phyloP scores from a whole-genome alignment of 2,888 invertebrate genomes.

The Pollenia labialis region DNA sequence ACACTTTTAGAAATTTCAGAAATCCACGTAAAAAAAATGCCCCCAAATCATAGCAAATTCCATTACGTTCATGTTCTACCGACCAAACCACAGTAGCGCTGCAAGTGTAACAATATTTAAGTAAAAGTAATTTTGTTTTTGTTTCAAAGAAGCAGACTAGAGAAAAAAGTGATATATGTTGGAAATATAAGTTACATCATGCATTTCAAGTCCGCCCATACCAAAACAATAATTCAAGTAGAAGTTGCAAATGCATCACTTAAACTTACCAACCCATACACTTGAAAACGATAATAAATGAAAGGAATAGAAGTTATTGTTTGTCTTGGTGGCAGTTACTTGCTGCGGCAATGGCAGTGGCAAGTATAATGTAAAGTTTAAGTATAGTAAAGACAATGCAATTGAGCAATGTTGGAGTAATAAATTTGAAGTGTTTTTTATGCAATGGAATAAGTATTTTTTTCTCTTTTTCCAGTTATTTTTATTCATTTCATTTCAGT shows the following conservation, averaged over 20 bases:
- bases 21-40: neutral
- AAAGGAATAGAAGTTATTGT: constrained; percentile 19
- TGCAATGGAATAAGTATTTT: constrained; percentile 28
- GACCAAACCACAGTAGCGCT: neutral
- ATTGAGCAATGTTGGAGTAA: constrained; percentile 54
- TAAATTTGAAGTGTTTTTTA: constrained; percentile 62
- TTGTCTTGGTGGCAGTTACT: constrained; percentile 7
- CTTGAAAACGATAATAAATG: neutral
- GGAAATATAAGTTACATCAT: constrained; percentile 31
- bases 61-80: neutral
- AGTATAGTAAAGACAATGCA: constrained; percentile 57
- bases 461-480: constrained; percentile 10
- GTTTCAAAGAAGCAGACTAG: neutral
- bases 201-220: constrained; percentile 33
- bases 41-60: neutral
- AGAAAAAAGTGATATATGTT: constrained; percentile 11
- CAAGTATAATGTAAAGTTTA: constrained; percentile 42
- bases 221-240: constrained; percentile 42
- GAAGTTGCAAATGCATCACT: constrained; percentile 67
- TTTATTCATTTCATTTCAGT: constrained; percentile 59
- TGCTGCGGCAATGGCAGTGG: constrained; percentile 6
- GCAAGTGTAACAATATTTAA: constrained; percentile 6
- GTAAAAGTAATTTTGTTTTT: constrained; percentile 11
- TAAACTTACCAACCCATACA: constrained; percentile 49
- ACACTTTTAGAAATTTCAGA: too few species aligned